Evolutionary conservation across 2,888 invertebrate genomes (phyloP), one percentile per base, ranked within the genome.

Genomic region (Thecocarcelia acutangulata): DNA sequence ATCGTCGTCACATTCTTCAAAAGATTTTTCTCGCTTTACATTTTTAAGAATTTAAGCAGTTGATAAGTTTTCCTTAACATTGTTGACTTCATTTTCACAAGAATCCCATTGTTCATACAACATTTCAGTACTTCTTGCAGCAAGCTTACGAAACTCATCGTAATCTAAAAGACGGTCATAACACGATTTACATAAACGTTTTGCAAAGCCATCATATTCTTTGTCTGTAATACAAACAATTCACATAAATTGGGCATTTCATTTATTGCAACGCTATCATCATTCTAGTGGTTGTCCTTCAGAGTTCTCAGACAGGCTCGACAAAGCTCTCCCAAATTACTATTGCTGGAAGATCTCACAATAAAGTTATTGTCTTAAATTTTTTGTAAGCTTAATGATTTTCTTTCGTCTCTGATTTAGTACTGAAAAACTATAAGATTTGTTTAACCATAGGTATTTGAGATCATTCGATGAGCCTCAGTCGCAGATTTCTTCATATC

Each of bases 301-400:
- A 89, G 37, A 17, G 86, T 86, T 6, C 84, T 84, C 40, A 88
- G 74, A 58, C 88, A 88, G 56, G 86, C 87, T 46, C 88, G 86
- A 84, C 88, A 88, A 56, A 89, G 84, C 54, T 86, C 84, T 40
- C 86, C 84, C 54, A 88, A 79, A 84, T 88, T 87, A 70, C 59
- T 80, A 52, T 76, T 83, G 44, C 69, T 59, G 15, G 84, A 42
- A 19, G 37, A 12, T 44, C 46, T 66, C 75, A 80, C 76, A 48
- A 24, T 52, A 5, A 24, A 17, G 13, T 13, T 46, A 19, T 15
- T 54, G 1, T 21, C 61, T 33, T n/a, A 28, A 4, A 59, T 52
- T 44, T 21, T 9, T 61, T 12, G 1, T 8, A 33, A 64, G n/a
- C n/a, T n/a, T n/a, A n/a, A n/a, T n/a, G n/a, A n/a, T n/a, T n/a